Evolutionary conservation across 2,797 vertebrate species (phyloP).

Genomic region (Coracias cyanogaster): DNA sequence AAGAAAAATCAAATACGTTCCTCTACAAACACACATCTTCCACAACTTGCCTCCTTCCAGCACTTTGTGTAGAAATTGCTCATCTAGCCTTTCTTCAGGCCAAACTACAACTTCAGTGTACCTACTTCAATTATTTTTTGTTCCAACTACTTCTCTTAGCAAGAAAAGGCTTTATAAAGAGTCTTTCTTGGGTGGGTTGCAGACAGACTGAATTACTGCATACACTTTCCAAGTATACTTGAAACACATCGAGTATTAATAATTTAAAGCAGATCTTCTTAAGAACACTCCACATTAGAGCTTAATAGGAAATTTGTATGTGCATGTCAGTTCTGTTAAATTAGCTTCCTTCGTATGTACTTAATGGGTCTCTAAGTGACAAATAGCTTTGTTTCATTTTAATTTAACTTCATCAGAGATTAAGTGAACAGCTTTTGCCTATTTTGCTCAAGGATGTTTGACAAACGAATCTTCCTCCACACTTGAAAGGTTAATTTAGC

Average conservation of each 20-base stretch:
- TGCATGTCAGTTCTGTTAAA: neutral
- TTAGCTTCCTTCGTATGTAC: neutral
- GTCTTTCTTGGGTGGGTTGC: neutral
- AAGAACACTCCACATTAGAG: neutral
- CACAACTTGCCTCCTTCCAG: neutral
- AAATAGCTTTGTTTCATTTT: neutral
- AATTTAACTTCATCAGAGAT: neutral
- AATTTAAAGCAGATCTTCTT: neutral
- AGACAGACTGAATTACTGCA: neutral
- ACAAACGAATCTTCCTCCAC: neutral
- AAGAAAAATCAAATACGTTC: neutral
- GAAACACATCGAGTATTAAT: neutral
- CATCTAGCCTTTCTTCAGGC: neutral
- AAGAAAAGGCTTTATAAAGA: neutral
- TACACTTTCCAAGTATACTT: neutral
- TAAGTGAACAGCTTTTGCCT: neutral
- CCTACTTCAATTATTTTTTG: neutral
- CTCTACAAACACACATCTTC: neutral
- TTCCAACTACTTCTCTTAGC: neutral
- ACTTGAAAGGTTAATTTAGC: neutral
- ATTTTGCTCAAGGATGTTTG: neutral
- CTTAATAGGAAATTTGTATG: neutral
- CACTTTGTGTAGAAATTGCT: neutral
- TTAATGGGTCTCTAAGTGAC: neutral
- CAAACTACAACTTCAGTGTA: neutral